A percentile compares a stretch with the other conserved stretches of the same genome.
phyloP scores from a whole-genome alignment of 2,797 vertebrate species.

The Tolypeutes matacus region DNA sequence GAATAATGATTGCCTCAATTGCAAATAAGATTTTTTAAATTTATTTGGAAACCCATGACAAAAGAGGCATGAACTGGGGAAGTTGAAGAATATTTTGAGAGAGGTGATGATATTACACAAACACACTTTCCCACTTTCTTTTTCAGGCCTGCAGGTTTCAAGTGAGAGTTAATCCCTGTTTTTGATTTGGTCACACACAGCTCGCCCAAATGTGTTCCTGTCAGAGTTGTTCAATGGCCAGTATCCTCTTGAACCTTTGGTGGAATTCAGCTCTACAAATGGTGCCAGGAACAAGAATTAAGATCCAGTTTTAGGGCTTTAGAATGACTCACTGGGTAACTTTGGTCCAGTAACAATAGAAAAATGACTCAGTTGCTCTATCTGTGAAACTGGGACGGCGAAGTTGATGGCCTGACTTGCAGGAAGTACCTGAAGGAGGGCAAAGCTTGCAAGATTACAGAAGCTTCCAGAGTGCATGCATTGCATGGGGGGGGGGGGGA shows the following conservation, averaged over 20 bases:
- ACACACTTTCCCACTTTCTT: neutral
- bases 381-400: conserved; percentile 57
- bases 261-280: conserved; percentile 3
- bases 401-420: conserved; percentile 4
- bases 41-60: conserved; percentile 11
- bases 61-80: neutral
- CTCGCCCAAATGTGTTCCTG: neutral
- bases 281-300: conserved; percentile 64
- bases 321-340: conserved; percentile 77
- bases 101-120: neutral
- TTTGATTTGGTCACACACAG: conserved; percentile 43
- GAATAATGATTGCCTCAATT: conserved; percentile 52
- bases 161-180: conserved; percentile 71
- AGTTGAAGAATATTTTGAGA: conserved; percentile 36
- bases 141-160: conserved; percentile 32
- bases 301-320: conserved; percentile 57
- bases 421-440: neutral
- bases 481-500: neutral
- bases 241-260: conserved; percentile 58
- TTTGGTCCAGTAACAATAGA: conserved; percentile 74
- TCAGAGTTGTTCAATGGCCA: neutral
- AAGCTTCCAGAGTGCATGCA: neutral
- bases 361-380: conserved; percentile 75
- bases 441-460: neutral
- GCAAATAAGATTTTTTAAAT: conserved; percentile 19